Percentiles rank a stretch among this genome's conserved stretches.
These are phyloP conservation scores for Lasioglossum figueresi DNA, from an alignment of 2,888 invertebrate species.

Conservation along the genomic window DNA sequence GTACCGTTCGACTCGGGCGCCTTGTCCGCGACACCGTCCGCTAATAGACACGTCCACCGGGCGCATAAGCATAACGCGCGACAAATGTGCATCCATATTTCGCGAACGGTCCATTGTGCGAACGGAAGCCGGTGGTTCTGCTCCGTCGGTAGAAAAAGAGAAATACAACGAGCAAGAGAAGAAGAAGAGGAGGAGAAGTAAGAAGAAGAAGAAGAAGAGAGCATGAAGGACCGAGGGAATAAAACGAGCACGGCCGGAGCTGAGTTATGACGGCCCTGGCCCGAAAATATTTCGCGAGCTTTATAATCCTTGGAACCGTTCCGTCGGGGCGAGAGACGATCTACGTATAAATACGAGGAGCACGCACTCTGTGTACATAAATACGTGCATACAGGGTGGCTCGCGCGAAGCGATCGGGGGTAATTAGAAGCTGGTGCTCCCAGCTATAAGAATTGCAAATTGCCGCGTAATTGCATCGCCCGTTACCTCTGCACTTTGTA, in stretches of 20 bases:
- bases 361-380: conserved; percentile 49
- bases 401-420: conserved; percentile 1
- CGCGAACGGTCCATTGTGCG: conserved; percentile 55
- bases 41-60: conserved; percentile 57
- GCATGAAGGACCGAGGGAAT: conserved; percentile 27
- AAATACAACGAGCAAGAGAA: background rate
- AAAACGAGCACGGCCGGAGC: conserved; percentile 44
- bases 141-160: conserved; percentile 8
- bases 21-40: conserved; percentile 36
- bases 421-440: background rate
- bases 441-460: conserved; percentile 10
- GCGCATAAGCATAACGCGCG: conserved; percentile 52
- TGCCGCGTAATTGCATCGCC: background rate
- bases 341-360: conserved; percentile 58
- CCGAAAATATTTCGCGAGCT: conserved; percentile 79
- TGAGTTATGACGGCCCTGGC: conserved; percentile 78
- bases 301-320: conserved; percentile 75
- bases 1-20: background rate
- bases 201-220: conserved; percentile 50
- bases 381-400: conserved; percentile 31
- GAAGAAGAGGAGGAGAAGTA: conserved; percentile 20
- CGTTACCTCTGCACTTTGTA: conserved; percentile 4
- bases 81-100: conserved; percentile 68
- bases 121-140: conserved; percentile 57
- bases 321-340: conserved; percentile 62